These are phyloP conservation scores for Pyrrhosoma nymphula DNA, from an alignment of 2,888 invertebrate species.

Conservation along the genomic window DNA sequence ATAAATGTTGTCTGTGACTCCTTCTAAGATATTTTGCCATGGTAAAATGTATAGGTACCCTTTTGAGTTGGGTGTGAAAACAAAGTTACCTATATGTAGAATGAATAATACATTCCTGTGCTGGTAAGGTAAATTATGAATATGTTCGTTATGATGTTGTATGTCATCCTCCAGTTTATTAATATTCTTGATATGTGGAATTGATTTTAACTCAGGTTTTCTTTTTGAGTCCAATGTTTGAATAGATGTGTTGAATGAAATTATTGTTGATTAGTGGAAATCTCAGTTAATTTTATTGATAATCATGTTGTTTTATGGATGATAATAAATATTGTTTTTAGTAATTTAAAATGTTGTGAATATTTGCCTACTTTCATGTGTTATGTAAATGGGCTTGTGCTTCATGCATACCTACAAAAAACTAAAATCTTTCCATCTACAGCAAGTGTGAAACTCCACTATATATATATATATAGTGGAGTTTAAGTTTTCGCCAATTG, in stretches of 20 bases:
- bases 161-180: neutral
- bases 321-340: constrained; percentile 33
- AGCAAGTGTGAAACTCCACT: too few relatives aligned
- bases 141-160: neutral
- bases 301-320: neutral
- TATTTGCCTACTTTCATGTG: neutral
- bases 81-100: neutral
- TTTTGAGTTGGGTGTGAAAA: neutral
- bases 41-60: neutral
- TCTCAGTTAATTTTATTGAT: neutral
- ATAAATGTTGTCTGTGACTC: neutral
- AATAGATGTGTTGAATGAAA: neutral
- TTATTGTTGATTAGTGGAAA: neutral
- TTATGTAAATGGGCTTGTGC: neutral
- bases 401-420: neutral
- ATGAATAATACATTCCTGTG: neutral
- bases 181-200: neutral
- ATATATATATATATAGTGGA: too few relatives aligned
- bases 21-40: neutral
- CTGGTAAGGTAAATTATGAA: neutral
- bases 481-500: too few relatives aligned
- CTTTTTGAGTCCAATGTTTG: neutral
- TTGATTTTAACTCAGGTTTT: neutral
- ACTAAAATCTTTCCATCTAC: neutral
- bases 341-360: constrained; percentile 2